Evolutionary conservation across 2,113 vertebrate genomes (phyloP), one percentile per base, ranked within the genome.

Genomic region (Sciurus niger): DNA sequence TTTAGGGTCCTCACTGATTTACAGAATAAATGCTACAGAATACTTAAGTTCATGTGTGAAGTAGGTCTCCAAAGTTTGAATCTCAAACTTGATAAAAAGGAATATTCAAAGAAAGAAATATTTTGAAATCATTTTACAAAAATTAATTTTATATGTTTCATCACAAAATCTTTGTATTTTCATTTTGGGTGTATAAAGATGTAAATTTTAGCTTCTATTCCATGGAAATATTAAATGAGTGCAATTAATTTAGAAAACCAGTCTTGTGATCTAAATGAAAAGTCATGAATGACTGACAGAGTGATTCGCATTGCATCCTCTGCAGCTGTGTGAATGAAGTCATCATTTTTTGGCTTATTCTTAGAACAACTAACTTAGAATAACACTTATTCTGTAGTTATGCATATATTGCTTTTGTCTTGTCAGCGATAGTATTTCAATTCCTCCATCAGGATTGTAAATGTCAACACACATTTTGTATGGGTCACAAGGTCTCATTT

Each of bases 231-330:
- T 89, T 68, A 93, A 94, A 48, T 67, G 43, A 92, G n/a, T 94
- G 30, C 84, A 86, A 73, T 86, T 90, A 46, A 72, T 53, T 82
- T 92, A 82, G 68, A 40, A 83, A 83, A 93, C 34, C 6, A 63
- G 6, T 83, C 24, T 68, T 95, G 93, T 87, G 93, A 96, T 88
- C 46, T 94, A 90, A 95, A 85, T 74, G 76, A 91, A 91, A 90
- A 96, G 63, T 89, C 78, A 28, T 60, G 51, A 37, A 28, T 53
- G 51, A 51, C 83, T 87, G 43, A 37, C 53, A 93, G 74, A 65
- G 11, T 28, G 40, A 37, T 79, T 24, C 37, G 0, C 22, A 72
- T 43, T 28, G 48, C 11, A 76, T 11, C 73, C 46, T 89, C 55
- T 67, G n/a, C 4, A 43, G 48, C n/a, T 48, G 84, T 89, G 17